These are phyloP conservation scores for Noctua fimbriata DNA, from an alignment of 2,888 invertebrate species.

Conservation along the genomic window DNA sequence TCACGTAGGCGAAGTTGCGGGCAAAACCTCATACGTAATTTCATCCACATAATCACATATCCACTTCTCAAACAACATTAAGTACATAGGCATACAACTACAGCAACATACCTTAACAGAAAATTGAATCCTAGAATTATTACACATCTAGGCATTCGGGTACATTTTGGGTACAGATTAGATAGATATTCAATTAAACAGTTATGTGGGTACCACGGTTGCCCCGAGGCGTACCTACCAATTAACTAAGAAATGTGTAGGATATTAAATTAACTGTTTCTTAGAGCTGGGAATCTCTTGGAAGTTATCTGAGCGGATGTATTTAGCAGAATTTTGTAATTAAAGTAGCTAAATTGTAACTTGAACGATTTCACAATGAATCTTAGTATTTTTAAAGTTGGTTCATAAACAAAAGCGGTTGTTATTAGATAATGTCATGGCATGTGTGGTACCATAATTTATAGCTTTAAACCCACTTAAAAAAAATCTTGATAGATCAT, in stretches of 20 bases:
- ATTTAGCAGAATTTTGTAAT: slow-evolving; percentile 3
- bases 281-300: slow-evolving; percentile 35
- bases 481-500: background rate
- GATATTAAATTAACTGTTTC: slow-evolving; percentile 58
- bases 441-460: background rate
- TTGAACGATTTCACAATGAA: background rate
- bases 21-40: background rate
- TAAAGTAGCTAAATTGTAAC: background rate
- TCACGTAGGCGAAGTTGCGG: background rate
- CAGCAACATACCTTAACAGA: background rate
- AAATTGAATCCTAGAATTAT: slow-evolving; percentile 8
- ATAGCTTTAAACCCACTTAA: background rate
- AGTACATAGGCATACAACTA: background rate
- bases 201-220: slow-evolving; percentile 44
- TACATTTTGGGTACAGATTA: slow-evolving; percentile 55
- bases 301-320: slow-evolving; percentile 23
- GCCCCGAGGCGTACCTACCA: slow-evolving; percentile 49
- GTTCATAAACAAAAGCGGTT: background rate
- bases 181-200: slow-evolving; percentile 60
- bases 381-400: background rate
- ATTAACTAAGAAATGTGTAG: slow-evolving; percentile 62
- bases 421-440: background rate
- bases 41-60: background rate
- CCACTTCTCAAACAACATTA: background rate
- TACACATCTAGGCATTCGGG: background rate